phyloP scores from a whole-genome alignment of 2,113 vertebrate genomes.

The Dicaeum eximium region DNA sequence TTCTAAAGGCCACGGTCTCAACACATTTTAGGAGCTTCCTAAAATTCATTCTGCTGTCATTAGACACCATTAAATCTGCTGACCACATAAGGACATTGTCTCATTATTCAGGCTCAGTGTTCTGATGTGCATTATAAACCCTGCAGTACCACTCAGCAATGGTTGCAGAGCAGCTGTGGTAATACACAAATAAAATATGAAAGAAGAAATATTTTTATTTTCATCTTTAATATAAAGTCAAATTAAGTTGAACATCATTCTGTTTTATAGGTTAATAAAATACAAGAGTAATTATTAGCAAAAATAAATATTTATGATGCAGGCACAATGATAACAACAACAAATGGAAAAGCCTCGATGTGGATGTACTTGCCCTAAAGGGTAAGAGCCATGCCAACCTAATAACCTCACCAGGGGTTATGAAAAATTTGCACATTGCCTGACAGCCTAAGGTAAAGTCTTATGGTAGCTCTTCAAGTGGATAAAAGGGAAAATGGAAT shows the following conservation, averaged over 20 bases:
- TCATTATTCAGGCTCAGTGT: background rate
- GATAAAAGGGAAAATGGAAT: slow-evolving; percentile 63
- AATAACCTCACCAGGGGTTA: slow-evolving; percentile 50
- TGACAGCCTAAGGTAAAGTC: slow-evolving; percentile 56
- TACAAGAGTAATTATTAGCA: background rate
- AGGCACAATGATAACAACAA: background rate
- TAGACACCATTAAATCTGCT: background rate
- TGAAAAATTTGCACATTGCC: slow-evolving; percentile 57
- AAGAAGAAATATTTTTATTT: slow-evolving; percentile 8
- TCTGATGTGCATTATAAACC: background rate
- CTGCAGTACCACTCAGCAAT: background rate
- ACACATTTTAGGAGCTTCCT: background rate
- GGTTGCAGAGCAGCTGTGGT: background rate
- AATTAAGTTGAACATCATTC: background rate
- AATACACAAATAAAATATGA: background rate
- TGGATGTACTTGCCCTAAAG: slow-evolving; percentile 36
- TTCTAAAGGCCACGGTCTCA: background rate
- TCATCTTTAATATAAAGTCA: background rate
- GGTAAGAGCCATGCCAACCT: slow-evolving; percentile 38
- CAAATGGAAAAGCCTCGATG: background rate
- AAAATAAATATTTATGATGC: slow-evolving; percentile 37
- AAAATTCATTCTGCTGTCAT: background rate
- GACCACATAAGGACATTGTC: background rate
- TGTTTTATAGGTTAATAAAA: slow-evolving; percentile 14
- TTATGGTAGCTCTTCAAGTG: slow-evolving; percentile 50